A percentile compares a stretch with the other conserved stretches of the same genome.
Evolutionary conservation across 2,113 vertebrate genomes (phyloP).

Genomic region (Peromyscus maniculatus): DNA sequence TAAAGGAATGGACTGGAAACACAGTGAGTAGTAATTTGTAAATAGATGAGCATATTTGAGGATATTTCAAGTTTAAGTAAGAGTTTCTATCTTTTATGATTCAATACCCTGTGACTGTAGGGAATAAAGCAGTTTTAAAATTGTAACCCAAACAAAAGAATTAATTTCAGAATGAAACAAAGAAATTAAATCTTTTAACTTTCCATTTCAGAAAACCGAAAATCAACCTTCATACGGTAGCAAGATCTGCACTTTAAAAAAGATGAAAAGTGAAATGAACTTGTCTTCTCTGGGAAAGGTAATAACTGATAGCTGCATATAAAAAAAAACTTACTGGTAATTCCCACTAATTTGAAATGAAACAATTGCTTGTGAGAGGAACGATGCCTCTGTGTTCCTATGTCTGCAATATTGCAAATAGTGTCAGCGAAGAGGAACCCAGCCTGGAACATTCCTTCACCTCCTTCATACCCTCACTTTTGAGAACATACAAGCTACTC

Average conservation of each 20-base stretch:
- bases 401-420: neutral
- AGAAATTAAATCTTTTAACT: neutral
- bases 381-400: neutral
- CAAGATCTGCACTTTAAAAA: neutral
- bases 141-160: too few relatives aligned
- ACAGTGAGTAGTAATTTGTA: too few relatives aligned
- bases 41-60: too few relatives aligned
- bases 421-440: neutral
- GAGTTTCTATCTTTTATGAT: too few relatives aligned
- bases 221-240: neutral
- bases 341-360: neutral
- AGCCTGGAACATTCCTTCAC: neutral
- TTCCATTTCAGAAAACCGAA: neutral
- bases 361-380: neutral
- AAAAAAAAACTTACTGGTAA: neutral
- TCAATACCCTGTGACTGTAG: too few relatives aligned
- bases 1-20: too few relatives aligned
- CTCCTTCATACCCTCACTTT: too few relatives aligned
- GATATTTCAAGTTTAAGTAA: too few relatives aligned
- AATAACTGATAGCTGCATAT: fast-evolving
- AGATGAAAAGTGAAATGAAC: neutral
- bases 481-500: too few relatives aligned
- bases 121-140: too few relatives aligned
- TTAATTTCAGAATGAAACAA: neutral
- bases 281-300: fast-evolving